Evolutionary conservation across 2,113 vertebrate species (phyloP).

Genomic region (Todiramphus chloris): DNA sequence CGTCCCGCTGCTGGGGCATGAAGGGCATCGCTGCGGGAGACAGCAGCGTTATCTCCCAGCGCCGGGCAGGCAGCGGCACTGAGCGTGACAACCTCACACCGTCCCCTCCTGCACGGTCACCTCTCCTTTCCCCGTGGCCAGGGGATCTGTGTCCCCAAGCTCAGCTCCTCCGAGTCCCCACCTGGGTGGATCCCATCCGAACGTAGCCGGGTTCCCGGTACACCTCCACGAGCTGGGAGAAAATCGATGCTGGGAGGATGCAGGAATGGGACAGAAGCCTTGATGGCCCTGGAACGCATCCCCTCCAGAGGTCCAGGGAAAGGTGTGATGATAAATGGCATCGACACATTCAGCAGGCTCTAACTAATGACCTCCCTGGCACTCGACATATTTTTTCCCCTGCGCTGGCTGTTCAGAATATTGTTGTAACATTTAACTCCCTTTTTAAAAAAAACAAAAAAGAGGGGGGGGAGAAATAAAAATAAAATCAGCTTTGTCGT

Average conservation of each 20-base stretch:
- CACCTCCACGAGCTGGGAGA: accelerated
- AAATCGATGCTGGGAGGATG: not conserved
- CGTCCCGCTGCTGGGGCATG: slow-evolving; percentile 4
- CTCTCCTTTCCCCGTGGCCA: not conserved
- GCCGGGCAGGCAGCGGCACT: not conserved
- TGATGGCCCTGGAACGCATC: not conserved
- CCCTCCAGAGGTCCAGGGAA: not conserved
- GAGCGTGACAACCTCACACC: not conserved
- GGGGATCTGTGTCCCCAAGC: accelerated
- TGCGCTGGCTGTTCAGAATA: not conserved
- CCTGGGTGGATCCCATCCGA: accelerated
- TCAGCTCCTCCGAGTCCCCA: not conserved
- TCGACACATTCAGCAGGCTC: not conserved
- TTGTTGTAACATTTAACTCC: not conserved
- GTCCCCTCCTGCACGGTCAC: accelerated
- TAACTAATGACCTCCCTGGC: not conserved
- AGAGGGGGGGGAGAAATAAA: too few relatives aligned
- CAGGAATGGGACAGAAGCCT: not conserved
- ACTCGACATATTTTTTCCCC: not conserved
- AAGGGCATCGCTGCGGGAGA: slow-evolving; percentile 41
- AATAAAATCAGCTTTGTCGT: not conserved
- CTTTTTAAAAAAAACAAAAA: not conserved
- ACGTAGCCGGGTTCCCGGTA: accelerated
- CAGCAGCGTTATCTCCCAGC: not conserved
- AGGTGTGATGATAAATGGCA: not conserved